A percentile compares a stretch with the other conserved stretches of the same genome.
Evolutionary conservation across 2,888 invertebrate species (phyloP).

Genomic region (Scaptomyza tumidula): DNA sequence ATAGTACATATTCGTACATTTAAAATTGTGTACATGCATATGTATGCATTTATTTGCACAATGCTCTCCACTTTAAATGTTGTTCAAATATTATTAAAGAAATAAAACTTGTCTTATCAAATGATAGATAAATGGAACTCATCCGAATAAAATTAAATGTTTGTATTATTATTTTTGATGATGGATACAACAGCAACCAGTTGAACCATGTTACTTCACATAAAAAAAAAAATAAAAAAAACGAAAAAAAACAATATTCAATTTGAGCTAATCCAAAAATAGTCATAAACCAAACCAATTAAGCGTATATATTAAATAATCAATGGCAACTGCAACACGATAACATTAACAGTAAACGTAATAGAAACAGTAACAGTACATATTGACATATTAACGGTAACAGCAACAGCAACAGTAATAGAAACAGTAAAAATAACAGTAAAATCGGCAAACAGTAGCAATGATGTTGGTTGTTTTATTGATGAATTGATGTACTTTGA

Average conservation of each 20-base stretch:
- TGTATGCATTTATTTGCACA: constrained; percentile 22
- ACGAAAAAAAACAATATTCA: constrained; percentile 24
- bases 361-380: constrained; percentile 7
- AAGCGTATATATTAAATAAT: constrained; percentile 24
- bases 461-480: constrained; percentile 22
- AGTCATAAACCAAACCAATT: constrained; percentile 26
- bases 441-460: constrained; percentile 21
- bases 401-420: constrained; percentile 8
- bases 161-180: constrained; percentile 28
- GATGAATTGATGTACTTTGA: constrained; percentile 14
- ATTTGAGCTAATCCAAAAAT: constrained; percentile 40
- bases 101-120: constrained; percentile 26
- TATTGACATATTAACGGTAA: neutral
- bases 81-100: constrained; percentile 36
- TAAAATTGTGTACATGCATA: constrained; percentile 25
- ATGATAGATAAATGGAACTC: constrained; percentile 6
- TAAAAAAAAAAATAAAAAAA: constrained; percentile 1
- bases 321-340: constrained; percentile 16
- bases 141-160: constrained; percentile 3
- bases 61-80: constrained; percentile 42
- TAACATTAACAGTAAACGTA: constrained; percentile 22
- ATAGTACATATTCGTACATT: constrained; percentile 20
- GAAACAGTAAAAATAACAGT: neutral
- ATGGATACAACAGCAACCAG: constrained; percentile 14
- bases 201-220: constrained; percentile 10